A percentile compares a stretch with the other conserved stretches of the same genome.
Evolutionary conservation across 1,140 invertebrate genomes (phyloP).

Genomic region (Nasonia longicornis): DNA sequence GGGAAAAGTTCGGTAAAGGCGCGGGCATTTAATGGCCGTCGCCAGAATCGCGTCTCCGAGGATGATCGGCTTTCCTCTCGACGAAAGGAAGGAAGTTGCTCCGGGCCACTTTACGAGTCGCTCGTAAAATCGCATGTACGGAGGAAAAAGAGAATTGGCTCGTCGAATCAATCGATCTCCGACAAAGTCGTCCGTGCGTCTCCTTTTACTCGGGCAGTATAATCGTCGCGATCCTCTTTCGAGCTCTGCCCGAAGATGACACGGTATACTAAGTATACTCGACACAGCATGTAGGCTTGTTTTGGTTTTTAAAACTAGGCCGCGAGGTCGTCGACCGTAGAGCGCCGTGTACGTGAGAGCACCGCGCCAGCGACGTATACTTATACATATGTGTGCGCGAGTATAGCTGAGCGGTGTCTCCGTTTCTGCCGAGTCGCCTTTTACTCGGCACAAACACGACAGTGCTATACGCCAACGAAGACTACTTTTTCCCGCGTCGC

Average conservation of each 20-base stretch:
- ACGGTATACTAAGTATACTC: neutral
- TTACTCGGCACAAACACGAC: conserved; percentile 4
- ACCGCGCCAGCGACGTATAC: neutral
- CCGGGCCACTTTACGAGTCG: neutral
- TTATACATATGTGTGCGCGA: neutral
- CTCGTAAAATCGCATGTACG: neutral
- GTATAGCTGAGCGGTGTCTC: neutral
- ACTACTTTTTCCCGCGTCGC: neutral
- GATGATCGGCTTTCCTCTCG: conserved; percentile 1
- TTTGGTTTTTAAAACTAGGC: conserved; percentile 66
- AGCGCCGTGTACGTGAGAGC: conserved; percentile 18
- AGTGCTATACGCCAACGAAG: neutral
- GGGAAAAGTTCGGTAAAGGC: neutral
- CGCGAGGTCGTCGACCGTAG: conserved; percentile 57
- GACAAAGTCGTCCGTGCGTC: neutral
- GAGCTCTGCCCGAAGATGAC: neutral
- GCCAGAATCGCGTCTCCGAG: neutral
- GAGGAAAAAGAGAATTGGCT: neutral
- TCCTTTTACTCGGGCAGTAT: neutral
- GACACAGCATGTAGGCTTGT: conserved; percentile 54
- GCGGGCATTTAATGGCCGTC: neutral
- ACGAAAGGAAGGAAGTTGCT: neutral
- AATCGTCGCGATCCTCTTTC: neutral
- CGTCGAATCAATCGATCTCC: neutral
- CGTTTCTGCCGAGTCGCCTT: conserved; percentile 8